These are phyloP conservation scores for Siphamia tubifer DNA, from an alignment of 2,113 vertebrate species.

Conservation along the genomic window DNA sequence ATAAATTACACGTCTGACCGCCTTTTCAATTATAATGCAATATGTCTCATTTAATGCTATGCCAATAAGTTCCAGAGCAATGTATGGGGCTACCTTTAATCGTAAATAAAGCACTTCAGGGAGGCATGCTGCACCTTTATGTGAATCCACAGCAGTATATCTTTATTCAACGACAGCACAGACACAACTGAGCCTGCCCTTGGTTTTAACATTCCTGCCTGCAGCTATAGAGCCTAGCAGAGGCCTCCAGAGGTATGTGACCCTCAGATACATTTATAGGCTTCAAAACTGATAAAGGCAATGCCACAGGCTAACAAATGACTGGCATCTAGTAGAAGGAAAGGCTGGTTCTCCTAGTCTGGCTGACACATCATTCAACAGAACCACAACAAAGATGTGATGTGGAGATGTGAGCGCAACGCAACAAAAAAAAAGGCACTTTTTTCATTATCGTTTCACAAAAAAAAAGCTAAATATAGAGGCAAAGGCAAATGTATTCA, in stretches of 20 bases:
- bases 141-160: slow-evolving; percentile 18
- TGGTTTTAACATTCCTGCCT: slow-evolving; percentile 54
- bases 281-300: slow-evolving; percentile 54
- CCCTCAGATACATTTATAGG: slow-evolving; percentile 60
- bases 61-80: neutral
- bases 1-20: neutral
- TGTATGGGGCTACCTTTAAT: neutral
- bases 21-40: slow-evolving; percentile 2
- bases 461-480: too few species aligned
- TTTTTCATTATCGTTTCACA: neutral
- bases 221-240: slow-evolving; percentile 26
- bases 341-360: slow-evolving; percentile 30
- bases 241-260: slow-evolving; percentile 56
- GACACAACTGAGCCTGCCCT: slow-evolving; percentile 10
- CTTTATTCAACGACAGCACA: neutral
- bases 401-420: neutral
- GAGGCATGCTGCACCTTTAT: neutral
- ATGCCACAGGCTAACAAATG: slow-evolving; percentile 47
- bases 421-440: neutral
- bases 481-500: too few species aligned
- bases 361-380: slow-evolving; percentile 8
- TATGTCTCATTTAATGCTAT: neutral
- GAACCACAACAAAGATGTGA: neutral
- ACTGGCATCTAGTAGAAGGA: slow-evolving; percentile 49
- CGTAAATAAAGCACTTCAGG: slow-evolving; percentile 1